Percentiles rank a stretch among this genome's conserved stretches.
phyloP scores from a whole-genome alignment of 2,797 vertebrate genomes.

The Eidolon dupreanum region DNA sequence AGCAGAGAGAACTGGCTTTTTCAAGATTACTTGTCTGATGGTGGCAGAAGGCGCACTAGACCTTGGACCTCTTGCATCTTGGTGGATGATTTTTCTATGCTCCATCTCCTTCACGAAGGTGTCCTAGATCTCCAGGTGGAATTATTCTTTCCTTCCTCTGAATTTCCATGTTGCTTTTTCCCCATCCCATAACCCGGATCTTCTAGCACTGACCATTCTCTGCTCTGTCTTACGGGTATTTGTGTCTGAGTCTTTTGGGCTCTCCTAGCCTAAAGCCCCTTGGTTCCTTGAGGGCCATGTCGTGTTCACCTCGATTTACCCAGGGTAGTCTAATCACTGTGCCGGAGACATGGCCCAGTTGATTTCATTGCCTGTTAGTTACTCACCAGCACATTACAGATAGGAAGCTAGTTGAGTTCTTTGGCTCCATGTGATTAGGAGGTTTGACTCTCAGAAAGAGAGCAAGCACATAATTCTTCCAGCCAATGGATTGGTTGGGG shows the following conservation, averaged over 20 bases:
- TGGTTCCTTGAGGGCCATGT: background rate
- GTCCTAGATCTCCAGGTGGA: background rate
- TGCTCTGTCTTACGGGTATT: background rate
- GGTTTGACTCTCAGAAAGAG: background rate
- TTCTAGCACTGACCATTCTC: background rate
- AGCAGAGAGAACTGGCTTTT: background rate
- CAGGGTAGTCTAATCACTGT: background rate
- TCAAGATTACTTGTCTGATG: background rate
- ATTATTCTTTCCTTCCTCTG: background rate
- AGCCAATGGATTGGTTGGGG: background rate
- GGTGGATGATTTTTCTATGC: background rate
- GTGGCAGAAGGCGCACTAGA: background rate
- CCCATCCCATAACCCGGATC: background rate
- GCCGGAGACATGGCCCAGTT: background rate
- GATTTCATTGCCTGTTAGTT: background rate
- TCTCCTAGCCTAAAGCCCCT: background rate
- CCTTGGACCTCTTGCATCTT: background rate
- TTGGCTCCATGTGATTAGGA: background rate
- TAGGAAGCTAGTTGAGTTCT: background rate
- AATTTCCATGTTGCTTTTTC: background rate
- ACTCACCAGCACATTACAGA: background rate
- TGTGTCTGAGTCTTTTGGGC: background rate
- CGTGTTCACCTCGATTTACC: background rate
- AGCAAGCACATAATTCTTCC: background rate
- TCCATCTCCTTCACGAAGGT: background rate